Evolutionary conservation across 2,113 vertebrate species (phyloP), one percentile per base, ranked within the genome.

Genomic region (Apistogramma diplotaenia): DNA sequence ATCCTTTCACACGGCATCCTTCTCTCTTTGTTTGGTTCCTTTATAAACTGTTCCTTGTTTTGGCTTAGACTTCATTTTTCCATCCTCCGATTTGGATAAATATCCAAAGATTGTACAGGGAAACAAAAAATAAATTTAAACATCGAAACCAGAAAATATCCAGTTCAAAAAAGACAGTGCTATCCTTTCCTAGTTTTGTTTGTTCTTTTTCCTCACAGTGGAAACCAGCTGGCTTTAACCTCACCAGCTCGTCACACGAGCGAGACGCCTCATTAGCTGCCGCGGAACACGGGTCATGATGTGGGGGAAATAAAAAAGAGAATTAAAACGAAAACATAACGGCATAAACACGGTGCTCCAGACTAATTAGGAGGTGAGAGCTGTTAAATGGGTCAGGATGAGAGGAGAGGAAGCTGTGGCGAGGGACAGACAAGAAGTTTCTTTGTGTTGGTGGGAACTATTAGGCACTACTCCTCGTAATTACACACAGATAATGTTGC

Each of bases 321-420:
- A 12, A 70, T 70, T 49, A 73, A 81, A 55, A 23, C 3, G 5
- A 37, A 3, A 33, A 83, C 11, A 56, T 25, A 25, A 46, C 23
- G 13, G 43, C 75, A 54, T 67, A 57, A 88, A 88, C 72, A 49
- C 27, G 5, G 13, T 19, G 81, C 43, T 79, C 40, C 53, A 29
- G 27, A 79, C 76, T 79, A 81, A 87, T 79, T 75, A 73, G 67
- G 55, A 56, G 82, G 82, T 70, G 74, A 77, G 78, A 57, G 81
- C 62, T n/a, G 54, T 43, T 75, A 49, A 70, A 70, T 70, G 62
- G 62, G 62, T 49, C 62, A 70, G 62, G 62, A 70, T 70, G 18
- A 70, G 62, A 70, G 16, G 23, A 49, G 25, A 70, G 62, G 40
- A 70, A 70, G 16, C 62, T 27, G 40, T 49, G 62, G 25, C 8